A percentile compares a stretch with the other conserved stretches of the same genome.
phyloP scores from a whole-genome alignment of 2,888 invertebrate species.

The Herminia tarsipennalis region DNA sequence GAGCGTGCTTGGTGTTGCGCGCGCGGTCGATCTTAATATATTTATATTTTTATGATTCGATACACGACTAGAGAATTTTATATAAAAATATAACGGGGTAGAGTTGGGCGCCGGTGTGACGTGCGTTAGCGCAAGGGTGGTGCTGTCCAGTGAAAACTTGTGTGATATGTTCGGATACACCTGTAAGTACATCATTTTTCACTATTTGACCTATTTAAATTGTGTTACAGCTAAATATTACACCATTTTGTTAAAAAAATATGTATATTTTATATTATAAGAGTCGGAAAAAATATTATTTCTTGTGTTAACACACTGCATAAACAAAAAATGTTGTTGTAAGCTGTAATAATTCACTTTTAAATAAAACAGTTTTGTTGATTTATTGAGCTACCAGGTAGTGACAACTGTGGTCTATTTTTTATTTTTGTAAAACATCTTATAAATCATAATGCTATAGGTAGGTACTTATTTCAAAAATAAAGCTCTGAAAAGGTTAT shows the following conservation, averaged over 20 bases:
- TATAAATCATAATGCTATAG: conserved; percentile 29
- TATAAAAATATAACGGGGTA: conserved; percentile 75
- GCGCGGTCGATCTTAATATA: conserved; percentile 72
- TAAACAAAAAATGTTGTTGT: conserved; percentile 9
- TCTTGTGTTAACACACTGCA: background rate
- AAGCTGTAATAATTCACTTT: too few species aligned
- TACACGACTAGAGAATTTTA: conserved; percentile 70
- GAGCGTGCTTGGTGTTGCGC: conserved; percentile 62
- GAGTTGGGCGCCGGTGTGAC: conserved; percentile 61
- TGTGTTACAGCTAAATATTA: background rate
- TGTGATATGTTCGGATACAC: conserved; percentile 33
- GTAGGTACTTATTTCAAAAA: conserved; percentile 37
- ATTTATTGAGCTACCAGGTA: conserved; percentile 8
- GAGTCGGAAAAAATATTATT: background rate
- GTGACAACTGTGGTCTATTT: conserved; percentile 6
- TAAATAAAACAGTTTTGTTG: too few species aligned
- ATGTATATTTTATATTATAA: background rate
- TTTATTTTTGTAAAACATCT: conserved; percentile 18
- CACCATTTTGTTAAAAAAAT: background rate
- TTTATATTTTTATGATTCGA: conserved; percentile 81
- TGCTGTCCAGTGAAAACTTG: conserved; percentile 36
- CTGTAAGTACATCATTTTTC: conserved; percentile 42
- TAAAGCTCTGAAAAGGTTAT: conserved; percentile 54
- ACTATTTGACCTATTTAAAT: background rate
- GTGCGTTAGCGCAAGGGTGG: conserved; percentile 63